Evolutionary conservation across 2,888 invertebrate species (phyloP), one percentile per base, ranked within the genome.

Genomic region (Metopia argyrocephala): DNA sequence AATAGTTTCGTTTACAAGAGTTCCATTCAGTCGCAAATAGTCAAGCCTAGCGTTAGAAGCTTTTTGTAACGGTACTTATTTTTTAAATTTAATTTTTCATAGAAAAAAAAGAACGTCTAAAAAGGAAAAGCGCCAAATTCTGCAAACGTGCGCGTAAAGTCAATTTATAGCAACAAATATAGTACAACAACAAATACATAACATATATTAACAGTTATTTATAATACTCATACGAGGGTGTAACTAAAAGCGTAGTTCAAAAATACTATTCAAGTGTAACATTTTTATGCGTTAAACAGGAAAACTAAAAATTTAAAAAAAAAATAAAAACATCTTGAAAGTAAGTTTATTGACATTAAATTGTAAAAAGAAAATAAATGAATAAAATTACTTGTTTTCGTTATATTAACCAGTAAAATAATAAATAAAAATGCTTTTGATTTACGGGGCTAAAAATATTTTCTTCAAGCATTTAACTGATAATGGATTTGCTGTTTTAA

Each of bases 1-100:
- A 81, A 81, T 78, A 81, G 74, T 81, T 81, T 78, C 78, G 78
- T 75, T 81, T 78, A 78, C 81, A 78, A 65, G 74, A 66, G 78
- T 81, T 75, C 62, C 57, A 70, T 78, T 81, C 75, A 81, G 81
- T 81, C 70, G 81, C 78, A 81, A 78, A 81, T 69, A 74, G 76
- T 80, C 76, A 80, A 78, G 66, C 61, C 57, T 78, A 66, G 78
- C 70, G 81, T 75, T 70, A 50, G 45, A 81, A 81, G 74, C 74
- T 70, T 52, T 76, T 66, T 56, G 15, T 69, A 75, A 81, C 81
- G 78, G 81, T 65, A 70, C n/a, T 61, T 81, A 56, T 31, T n/a
- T n/a, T n/a, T n/a, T n/a, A n/a, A n/a, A 15, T 38, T 48, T 20
- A n/a, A 18, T 18, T 56, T 56, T 9, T 6, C 20, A 25, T 15